Percentiles rank a stretch among this genome's conserved stretches.
Conservation (phyloP, 2,797 vertebrate genomes). For the Sebastes flavidus region DNA sequence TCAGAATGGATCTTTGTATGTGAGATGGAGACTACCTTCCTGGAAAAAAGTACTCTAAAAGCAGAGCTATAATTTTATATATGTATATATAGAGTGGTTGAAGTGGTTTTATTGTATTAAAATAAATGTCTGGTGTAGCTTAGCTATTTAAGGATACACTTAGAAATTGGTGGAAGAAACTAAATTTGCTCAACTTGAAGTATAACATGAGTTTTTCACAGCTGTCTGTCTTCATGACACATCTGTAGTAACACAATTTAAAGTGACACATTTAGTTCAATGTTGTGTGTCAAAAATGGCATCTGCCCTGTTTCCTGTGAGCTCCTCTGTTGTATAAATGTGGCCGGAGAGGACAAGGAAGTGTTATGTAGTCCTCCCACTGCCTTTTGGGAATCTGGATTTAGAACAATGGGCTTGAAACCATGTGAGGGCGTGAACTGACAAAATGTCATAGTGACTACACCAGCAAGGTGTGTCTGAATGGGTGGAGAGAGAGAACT, state of each 20-base stretch:
- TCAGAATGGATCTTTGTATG: neutral
- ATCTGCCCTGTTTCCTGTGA: slow-evolving; percentile 45
- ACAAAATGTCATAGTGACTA: slow-evolving; percentile 48
- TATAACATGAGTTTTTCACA: neutral
- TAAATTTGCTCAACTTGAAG: neutral
- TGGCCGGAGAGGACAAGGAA: slow-evolving; percentile 50
- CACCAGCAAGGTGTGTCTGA: slow-evolving; percentile 66
- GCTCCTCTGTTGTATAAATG: slow-evolving; percentile 37
- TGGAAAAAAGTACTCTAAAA: neutral
- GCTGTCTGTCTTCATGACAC: neutral
- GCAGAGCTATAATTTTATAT: neutral
- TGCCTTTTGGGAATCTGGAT: slow-evolving; percentile 64
- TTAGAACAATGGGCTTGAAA: slow-evolving; percentile 66
- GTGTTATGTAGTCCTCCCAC: slow-evolving; percentile 62
- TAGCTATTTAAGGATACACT: neutral
- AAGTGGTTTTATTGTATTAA: neutral
- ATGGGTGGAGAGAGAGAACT: slow-evolving; percentile 25
- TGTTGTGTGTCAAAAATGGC: slow-evolving; percentile 38
- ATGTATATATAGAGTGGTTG: neutral
- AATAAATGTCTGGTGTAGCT: neutral
- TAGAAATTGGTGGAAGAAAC: neutral
- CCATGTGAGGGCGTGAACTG: slow-evolving; percentile 45
- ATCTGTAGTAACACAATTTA: neutral
- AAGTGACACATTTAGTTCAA: neutral
- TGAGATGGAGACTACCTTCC: neutral